Conservation (phyloP, 2,797 vertebrate species). For the Sebastes taczanowskii region DNA sequence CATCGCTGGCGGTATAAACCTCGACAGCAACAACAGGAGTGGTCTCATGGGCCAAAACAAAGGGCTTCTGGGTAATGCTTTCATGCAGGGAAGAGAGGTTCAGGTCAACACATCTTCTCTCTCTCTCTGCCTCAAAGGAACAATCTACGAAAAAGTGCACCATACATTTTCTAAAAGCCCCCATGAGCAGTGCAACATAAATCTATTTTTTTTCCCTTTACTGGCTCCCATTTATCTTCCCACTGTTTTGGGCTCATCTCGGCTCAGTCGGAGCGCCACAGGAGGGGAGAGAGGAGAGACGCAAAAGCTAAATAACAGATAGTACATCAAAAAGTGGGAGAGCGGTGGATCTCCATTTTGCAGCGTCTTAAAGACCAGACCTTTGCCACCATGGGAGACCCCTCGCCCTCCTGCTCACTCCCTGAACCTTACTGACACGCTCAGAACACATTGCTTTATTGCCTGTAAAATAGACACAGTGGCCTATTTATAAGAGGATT, state of each 20-base stretch:
- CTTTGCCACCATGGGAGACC: slow-evolving; percentile 53
- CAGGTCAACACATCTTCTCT: slow-evolving; percentile 55
- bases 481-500: slow-evolving; percentile 83
- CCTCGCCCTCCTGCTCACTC: slow-evolving; percentile 47
- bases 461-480: slow-evolving; percentile 82
- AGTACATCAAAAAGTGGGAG: slow-evolving; percentile 2
- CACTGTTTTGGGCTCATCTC: slow-evolving; percentile 41
- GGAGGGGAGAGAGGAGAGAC: slow-evolving; percentile 4
- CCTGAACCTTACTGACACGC: slow-evolving; percentile 50
- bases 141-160: slow-evolving; percentile 51
- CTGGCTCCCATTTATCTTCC: slow-evolving; percentile 46
- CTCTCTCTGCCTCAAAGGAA: slow-evolving; percentile 49
- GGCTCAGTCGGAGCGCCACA: slow-evolving; percentile 13
- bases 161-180: slow-evolving; percentile 45
- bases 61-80: slow-evolving; percentile 62
- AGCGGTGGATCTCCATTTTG: slow-evolving; percentile 14
- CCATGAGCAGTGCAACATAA: slow-evolving; percentile 50
- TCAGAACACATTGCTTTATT: slow-evolving; percentile 77
- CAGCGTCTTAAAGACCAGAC: slow-evolving; percentile 22
- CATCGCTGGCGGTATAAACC: slow-evolving; percentile 30
- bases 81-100: slow-evolving; percentile 45
- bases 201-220: slow-evolving; percentile 39
- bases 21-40: not conserved
- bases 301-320: slow-evolving; percentile 25
- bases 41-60: slow-evolving; percentile 53